These are phyloP conservation scores for Miltochrista miniata DNA, from an alignment of 2,888 invertebrate genomes.

Conservation along the genomic window DNA sequence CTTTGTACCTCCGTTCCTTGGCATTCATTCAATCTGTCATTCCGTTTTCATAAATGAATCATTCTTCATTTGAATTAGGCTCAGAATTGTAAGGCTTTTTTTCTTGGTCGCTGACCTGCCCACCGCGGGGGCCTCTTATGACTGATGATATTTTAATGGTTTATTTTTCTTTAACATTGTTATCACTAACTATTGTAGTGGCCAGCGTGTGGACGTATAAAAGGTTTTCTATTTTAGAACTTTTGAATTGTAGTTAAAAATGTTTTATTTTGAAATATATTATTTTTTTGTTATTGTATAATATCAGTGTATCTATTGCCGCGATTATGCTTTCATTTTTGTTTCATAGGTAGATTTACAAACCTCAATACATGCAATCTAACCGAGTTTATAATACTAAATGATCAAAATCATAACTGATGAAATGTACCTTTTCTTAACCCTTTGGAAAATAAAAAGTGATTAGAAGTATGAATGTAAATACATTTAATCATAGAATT, in stretches of 20 bases:
- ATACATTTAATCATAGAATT: no score
- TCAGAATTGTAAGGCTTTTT: slow-evolving; percentile 66
- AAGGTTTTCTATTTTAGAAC: slow-evolving; percentile 31
- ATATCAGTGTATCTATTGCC: no score
- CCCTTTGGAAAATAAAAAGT: no score
- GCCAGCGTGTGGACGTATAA: slow-evolving; percentile 40
- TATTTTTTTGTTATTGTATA: background rate
- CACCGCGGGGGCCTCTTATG: slow-evolving; percentile 76
- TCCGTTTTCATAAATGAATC: slow-evolving; percentile 82
- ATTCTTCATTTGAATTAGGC: slow-evolving; percentile 80
- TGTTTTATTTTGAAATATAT: background rate
- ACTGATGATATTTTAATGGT: slow-evolving; percentile 82
- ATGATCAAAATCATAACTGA: no score
- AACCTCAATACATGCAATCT: no score
- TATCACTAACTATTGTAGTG: slow-evolving; percentile 75
- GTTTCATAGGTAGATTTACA: no score
- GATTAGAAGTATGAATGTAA: no score
- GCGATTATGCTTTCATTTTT: no score
- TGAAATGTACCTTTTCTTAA: no score
- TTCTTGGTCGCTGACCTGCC: slow-evolving; percentile 77
- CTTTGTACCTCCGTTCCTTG: slow-evolving; percentile 58
- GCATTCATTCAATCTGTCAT: slow-evolving; percentile 81
- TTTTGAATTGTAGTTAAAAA: slow-evolving; percentile 6
- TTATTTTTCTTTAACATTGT: slow-evolving; percentile 81
- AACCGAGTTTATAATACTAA: no score